phyloP scores from a whole-genome alignment of 2,797 vertebrate genomes.

The Epinephelus coioides region DNA sequence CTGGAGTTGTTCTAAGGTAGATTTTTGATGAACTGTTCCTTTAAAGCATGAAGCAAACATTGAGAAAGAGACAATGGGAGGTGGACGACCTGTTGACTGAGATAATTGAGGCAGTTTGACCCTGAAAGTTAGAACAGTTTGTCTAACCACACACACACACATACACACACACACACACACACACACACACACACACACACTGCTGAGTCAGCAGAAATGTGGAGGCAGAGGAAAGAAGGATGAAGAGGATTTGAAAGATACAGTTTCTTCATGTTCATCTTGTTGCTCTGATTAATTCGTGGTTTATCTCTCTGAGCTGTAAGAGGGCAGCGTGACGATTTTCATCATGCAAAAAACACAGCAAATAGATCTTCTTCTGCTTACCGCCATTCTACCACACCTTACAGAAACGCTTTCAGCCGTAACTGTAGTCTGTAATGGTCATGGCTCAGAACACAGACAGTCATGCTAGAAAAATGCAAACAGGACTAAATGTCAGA shows the following conservation, averaged over 20 bases:
- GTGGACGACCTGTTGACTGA: neutral
- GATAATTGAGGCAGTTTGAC: constrained; percentile 11
- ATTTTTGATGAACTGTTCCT: neutral
- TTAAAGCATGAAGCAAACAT: neutral
- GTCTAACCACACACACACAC: neutral
- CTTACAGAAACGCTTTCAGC: too few relatives aligned
- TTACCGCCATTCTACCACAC: too few relatives aligned
- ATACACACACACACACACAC: constrained; percentile 18
- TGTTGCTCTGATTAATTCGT: constrained; percentile 1
- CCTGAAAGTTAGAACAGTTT: constrained; percentile 20
- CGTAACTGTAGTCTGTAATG: too few relatives aligned
- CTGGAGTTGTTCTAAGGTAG: too few relatives aligned
- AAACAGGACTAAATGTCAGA: too few relatives aligned
- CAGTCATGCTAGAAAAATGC: too few relatives aligned
- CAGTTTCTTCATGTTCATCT: constrained; percentile 23
- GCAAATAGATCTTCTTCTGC: too few relatives aligned
- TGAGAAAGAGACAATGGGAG: neutral
- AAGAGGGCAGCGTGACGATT: neutral
- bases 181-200: constrained; percentile 6
- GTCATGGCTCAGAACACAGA: too few relatives aligned
- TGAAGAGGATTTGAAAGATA: constrained; percentile 24
- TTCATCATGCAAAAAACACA: neutral
- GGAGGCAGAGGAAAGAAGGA: neutral
- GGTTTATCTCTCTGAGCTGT: neutral
- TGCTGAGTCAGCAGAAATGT: constrained; percentile 17